A percentile compares a stretch with the other conserved stretches of the same genome.
Conservation (phyloP, 1,140 invertebrate genomes). For the Aphaenogaster rudis region DNA sequence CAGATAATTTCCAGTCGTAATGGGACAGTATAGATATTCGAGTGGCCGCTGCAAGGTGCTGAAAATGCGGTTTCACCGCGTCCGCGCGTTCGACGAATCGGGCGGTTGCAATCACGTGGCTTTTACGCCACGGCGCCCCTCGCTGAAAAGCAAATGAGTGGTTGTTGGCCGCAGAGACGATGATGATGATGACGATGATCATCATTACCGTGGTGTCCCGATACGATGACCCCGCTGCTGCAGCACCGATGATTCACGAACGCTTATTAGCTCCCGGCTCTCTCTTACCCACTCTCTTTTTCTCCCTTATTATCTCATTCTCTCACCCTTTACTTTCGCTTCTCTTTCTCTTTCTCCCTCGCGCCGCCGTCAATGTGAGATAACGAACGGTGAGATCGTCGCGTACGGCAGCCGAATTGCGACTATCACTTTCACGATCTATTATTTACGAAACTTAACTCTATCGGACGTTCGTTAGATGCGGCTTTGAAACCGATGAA, state of each 20-base stretch:
- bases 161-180: slow-evolving; percentile 69
- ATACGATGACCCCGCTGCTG: slow-evolving; percentile 63
- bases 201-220: slow-evolving; percentile 66
- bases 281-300: slow-evolving; percentile 8
- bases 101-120: slow-evolving; percentile 71
- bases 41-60: slow-evolving; percentile 5
- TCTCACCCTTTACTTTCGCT: slow-evolving; percentile 12
- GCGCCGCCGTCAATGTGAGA: slow-evolving; percentile 32
- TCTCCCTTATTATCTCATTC: slow-evolving; percentile 31
- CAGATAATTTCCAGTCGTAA: background rate
- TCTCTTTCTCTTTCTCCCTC: background rate
- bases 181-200: slow-evolving; percentile 71
- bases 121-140: slow-evolving; percentile 62
- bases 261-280: slow-evolving; percentile 32
- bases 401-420: slow-evolving; percentile 34
- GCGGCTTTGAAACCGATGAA: slow-evolving; percentile 46
- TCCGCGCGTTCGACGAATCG: slow-evolving; percentile 68
- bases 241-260: slow-evolving; percentile 60
- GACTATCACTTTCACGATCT: slow-evolving; percentile 46
- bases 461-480: slow-evolving; percentile 46
- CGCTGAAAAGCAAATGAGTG: slow-evolving; percentile 63
- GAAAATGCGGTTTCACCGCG: slow-evolving; percentile 42
- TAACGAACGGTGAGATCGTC: slow-evolving; percentile 61
- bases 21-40: background rate
- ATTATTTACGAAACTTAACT: slow-evolving; percentile 64